Evolutionary conservation across 2,797 vertebrate genomes (phyloP).

Genomic region (Holocentrus rufus): DNA sequence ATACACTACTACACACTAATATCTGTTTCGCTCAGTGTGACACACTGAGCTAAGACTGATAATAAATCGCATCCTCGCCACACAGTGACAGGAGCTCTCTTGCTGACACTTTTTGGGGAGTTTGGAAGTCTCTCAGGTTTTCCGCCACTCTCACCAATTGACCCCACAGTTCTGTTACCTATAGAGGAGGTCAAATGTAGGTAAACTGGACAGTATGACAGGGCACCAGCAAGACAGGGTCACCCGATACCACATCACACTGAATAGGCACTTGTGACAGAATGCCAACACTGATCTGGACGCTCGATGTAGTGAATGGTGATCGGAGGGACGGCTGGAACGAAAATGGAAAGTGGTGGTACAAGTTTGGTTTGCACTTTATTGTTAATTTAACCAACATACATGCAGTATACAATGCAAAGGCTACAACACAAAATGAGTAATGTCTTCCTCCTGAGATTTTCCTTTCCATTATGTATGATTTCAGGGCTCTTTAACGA

Average conservation of each 20-base stretch:
- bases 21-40: conserved; percentile 35
- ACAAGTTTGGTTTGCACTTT: background rate
- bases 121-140: conserved; percentile 20
- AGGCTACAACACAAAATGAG: background rate
- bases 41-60: conserved; percentile 29
- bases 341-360: background rate
- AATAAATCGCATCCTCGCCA: conserved; percentile 51
- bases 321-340: background rate
- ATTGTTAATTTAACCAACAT: background rate
- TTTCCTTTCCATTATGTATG: background rate
- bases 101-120: conserved; percentile 45
- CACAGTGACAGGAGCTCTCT: conserved; percentile 24
- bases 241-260: background rate
- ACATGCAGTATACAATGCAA: background rate
- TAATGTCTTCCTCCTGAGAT: background rate
- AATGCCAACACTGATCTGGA: conserved; percentile 12
- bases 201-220: background rate
- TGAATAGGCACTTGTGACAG: background rate
- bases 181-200: conserved; percentile 25
- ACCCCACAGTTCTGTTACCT: conserved; percentile 4
- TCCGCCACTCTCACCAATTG: conserved; percentile 3
- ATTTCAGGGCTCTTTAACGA: background rate
- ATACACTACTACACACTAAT: background rate
- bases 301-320: background rate
- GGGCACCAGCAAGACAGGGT: conserved; percentile 15